phyloP scores from a whole-genome alignment of 1,140 invertebrate species.

The Pseudomyrmex cubaensis region DNA sequence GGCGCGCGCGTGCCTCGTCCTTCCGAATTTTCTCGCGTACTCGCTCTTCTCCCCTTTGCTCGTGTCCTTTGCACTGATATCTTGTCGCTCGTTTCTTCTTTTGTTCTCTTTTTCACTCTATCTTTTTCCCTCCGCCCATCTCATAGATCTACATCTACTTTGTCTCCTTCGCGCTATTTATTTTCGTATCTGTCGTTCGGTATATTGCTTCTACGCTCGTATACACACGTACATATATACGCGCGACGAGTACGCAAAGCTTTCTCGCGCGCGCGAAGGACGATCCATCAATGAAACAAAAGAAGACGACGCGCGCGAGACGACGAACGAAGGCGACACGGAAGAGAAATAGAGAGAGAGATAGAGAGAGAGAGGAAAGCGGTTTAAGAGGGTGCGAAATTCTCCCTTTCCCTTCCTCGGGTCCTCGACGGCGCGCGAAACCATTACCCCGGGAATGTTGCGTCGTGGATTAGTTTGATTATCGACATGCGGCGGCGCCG shows the following conservation, averaged over 20 bases:
- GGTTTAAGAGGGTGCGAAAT: neutral
- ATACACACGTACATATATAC: neutral
- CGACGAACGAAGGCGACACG: neutral
- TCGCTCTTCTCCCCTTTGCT: neutral
- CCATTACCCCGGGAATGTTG: conserved; percentile 51
- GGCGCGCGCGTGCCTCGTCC: conserved; percentile 5
- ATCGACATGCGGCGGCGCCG: conserved; percentile 54
- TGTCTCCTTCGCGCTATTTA: conserved; percentile 22
- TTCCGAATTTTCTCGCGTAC: conserved; percentile 39
- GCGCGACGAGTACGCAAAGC: neutral
- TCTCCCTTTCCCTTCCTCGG: neutral
- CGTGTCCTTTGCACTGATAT: conserved; percentile 22
- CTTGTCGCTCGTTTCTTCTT: conserved; percentile 18
- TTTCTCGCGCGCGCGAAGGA: neutral
- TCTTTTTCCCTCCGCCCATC: neutral
- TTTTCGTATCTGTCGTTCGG: conserved; percentile 46
- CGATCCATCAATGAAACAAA: conserved; percentile 51
- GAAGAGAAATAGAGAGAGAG: neutral
- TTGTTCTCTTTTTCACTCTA: conserved; percentile 30
- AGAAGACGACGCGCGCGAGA: neutral
- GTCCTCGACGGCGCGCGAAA: conserved; percentile 47
- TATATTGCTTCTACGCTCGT: conserved; percentile 35
- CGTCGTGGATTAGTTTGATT: conserved; percentile 55
- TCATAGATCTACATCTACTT: conserved; percentile 34
- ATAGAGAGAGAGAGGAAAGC: neutral